These are phyloP conservation scores for Drosophila kurseongensis DNA, from an alignment of 1,140 invertebrate species.

Conservation along the genomic window DNA sequence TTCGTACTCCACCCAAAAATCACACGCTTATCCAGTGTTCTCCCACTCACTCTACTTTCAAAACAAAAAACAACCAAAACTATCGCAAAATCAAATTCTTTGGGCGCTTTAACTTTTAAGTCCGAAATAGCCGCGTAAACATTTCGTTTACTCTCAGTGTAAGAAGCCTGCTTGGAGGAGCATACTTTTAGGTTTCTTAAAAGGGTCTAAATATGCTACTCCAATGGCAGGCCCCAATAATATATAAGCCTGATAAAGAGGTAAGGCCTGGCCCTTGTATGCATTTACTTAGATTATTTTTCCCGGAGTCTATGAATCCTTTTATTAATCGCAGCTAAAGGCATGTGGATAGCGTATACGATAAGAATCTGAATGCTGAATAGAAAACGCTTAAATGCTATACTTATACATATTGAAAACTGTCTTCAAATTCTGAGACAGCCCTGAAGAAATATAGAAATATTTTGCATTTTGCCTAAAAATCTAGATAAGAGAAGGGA, in stretches of 20 bases:
- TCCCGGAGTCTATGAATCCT: slow-evolving; percentile 20
- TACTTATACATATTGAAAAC: slow-evolving; percentile 2
- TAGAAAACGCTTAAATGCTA: slow-evolving; percentile 41
- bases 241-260: slow-evolving; percentile 42
- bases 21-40: slow-evolving; percentile 83
- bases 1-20: slow-evolving; percentile 52
- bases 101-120: slow-evolving; percentile 84
- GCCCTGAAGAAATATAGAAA: not conserved
- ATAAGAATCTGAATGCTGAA: slow-evolving; percentile 39
- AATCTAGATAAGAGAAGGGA: not conserved
- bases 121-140: slow-evolving; percentile 84
- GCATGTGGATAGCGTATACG: slow-evolving; percentile 51
- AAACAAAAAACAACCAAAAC: slow-evolving; percentile 47
- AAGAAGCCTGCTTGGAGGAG: slow-evolving; percentile 45
- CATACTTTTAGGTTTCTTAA: slow-evolving; percentile 26
- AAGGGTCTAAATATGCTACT: slow-evolving; percentile 48
- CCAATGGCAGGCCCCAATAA: slow-evolving; percentile 37
- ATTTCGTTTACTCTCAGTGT: slow-evolving; percentile 73
- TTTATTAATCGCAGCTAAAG: slow-evolving; percentile 43
- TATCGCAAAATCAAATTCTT: slow-evolving; percentile 37
- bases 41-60: slow-evolving; percentile 77
- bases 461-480: slow-evolving; percentile 35
- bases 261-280: slow-evolving; percentile 64
- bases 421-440: not conserved
- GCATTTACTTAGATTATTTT: slow-evolving; percentile 59